Conservation (phyloP, 2,888 invertebrate genomes). For the Kuschelorhynchus macadamiae region DNA sequence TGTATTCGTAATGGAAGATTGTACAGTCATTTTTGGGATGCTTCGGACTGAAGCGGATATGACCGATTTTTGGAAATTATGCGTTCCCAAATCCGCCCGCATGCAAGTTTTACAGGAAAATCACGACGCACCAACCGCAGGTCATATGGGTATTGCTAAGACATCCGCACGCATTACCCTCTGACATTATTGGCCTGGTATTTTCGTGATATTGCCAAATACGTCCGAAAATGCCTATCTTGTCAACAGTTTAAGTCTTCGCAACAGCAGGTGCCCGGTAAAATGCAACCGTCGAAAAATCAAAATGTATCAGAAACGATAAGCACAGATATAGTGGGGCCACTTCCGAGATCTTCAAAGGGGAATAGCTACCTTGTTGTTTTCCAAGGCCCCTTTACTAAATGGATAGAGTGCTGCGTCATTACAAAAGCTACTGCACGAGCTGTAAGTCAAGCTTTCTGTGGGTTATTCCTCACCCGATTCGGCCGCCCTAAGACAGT, state of each 20-base stretch:
- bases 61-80: neutral
- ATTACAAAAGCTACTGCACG: no score
- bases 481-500: neutral
- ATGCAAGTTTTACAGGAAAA: neutral
- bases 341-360: neutral
- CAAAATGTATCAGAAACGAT: neutral
- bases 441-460: no score
- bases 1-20: no score
- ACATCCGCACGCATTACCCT: constrained; percentile 48
- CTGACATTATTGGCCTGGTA: constrained; percentile 58
- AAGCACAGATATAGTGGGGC: neutral
- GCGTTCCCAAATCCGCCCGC: neutral
- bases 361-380: neutral
- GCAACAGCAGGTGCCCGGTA: constrained; percentile 2
- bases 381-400: no score
- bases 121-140: neutral
- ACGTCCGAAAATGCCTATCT: constrained; percentile 51
- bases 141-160: constrained; percentile 55
- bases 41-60: neutral
- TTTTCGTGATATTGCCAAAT: constrained; percentile 52
- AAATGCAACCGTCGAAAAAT: neutral
- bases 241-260: no score
- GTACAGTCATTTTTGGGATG: no score
- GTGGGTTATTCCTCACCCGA: no score
- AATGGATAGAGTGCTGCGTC: no score